These are phyloP conservation scores for Morpho deidamia DNA, from an alignment of 2,888 invertebrate genomes.

Conservation along the genomic window DNA sequence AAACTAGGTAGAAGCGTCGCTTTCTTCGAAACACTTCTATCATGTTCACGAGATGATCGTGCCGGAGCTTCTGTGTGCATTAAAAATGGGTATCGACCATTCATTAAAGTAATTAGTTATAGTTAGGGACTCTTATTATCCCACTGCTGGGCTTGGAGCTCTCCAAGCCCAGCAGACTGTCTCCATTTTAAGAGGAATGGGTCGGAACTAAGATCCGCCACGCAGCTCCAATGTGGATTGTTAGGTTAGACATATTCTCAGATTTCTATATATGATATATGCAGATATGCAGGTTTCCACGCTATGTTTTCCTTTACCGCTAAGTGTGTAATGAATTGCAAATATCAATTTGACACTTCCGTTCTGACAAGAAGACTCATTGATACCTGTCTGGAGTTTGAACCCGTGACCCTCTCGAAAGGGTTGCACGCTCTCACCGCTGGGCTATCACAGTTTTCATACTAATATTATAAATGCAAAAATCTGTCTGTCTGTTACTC, in stretches of 20 bases:
- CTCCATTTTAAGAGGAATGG: neutral
- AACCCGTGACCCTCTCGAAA: too few species aligned
- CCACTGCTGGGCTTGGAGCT: neutral
- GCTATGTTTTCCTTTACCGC: neutral
- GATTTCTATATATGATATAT: neutral
- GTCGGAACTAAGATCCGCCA: neutral
- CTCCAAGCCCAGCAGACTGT: neutral
- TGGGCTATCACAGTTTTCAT: too few species aligned
- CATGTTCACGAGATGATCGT: slow-evolving; percentile 92
- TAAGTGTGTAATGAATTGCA: too few species aligned
- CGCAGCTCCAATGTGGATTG: neutral
- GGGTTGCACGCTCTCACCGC: too few species aligned
- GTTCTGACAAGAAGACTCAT: too few species aligned
- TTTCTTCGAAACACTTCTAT: slow-evolving; percentile 92
- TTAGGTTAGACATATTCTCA: neutral
- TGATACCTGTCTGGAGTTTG: too few species aligned
- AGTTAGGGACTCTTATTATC: neutral
- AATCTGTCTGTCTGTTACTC: too few species aligned
- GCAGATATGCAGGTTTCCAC: neutral
- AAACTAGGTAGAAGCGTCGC: slow-evolving; percentile 91
- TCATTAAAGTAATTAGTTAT: neutral
- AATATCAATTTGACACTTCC: too few species aligned
- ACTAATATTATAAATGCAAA: too few species aligned
- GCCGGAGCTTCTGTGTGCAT: slow-evolving; percentile 84
- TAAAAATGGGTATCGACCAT: slow-evolving; percentile 4